Evolutionary conservation across 2,797 vertebrate species (phyloP).

Genomic region (Sebastes miniatus): DNA sequence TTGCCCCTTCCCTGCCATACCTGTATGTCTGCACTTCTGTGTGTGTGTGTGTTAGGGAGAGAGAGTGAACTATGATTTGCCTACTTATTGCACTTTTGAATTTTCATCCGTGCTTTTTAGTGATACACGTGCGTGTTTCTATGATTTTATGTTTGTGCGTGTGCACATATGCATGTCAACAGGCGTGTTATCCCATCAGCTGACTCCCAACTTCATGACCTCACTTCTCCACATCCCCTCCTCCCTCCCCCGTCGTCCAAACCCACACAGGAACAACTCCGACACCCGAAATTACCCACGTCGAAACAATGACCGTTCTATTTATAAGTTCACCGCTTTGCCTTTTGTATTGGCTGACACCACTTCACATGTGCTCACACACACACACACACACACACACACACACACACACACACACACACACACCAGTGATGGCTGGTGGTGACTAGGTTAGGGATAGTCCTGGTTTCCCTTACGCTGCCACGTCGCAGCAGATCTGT

Average conservation of each 20-base stretch:
- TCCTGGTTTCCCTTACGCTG: constrained; percentile 59
- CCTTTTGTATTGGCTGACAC: constrained; percentile 61
- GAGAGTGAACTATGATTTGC: background rate
- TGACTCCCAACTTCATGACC: constrained; percentile 81
- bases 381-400: background rate
- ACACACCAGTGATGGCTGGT: constrained; percentile 19
- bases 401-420: background rate
- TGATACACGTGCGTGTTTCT: background rate
- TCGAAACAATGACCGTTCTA: constrained; percentile 76
- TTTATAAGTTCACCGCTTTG: constrained; percentile 77
- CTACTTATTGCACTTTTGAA: background rate
- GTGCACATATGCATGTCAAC: background rate
- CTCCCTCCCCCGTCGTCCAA: background rate
- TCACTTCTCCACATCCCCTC: constrained; percentile 45
- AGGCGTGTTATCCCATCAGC: constrained; percentile 77
- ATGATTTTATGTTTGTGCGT: background rate
- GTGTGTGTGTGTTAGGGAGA: background rate
- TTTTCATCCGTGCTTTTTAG: constrained; percentile 8
- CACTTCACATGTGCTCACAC: constrained; percentile 9
- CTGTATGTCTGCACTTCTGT: constrained; percentile 20
- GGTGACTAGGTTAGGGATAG: constrained; percentile 35
- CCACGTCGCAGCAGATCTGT: constrained; percentile 60
- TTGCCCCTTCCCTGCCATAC: constrained; percentile 47
- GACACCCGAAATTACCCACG: constrained; percentile 73
- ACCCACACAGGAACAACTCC: constrained; percentile 61